Evolutionary conservation across 2,888 invertebrate genomes (phyloP).

Genomic region (Drosophila parthenogenetica): DNA sequence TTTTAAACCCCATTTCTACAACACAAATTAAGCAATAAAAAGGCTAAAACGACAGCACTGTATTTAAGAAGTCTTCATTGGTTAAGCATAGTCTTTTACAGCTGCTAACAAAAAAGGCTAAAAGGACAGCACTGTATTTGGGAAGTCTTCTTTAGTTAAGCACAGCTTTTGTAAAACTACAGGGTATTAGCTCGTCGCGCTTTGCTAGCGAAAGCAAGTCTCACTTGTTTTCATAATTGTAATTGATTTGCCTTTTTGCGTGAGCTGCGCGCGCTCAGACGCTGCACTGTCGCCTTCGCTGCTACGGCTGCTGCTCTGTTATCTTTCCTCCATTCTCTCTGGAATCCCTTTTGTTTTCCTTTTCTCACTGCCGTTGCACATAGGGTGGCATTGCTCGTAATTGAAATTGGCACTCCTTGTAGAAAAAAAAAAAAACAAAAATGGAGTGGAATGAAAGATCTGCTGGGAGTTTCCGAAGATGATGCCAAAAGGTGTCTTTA

Average conservation of each 20-base stretch:
- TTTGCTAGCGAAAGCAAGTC: slow-evolving; percentile 1
- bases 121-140: too few species aligned
- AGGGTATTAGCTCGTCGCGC: slow-evolving; percentile 11
- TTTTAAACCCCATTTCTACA: too few species aligned
- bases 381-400: slow-evolving; percentile 28
- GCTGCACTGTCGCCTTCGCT: slow-evolving; percentile 15
- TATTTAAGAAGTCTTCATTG: too few species aligned
- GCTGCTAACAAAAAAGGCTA: too few species aligned
- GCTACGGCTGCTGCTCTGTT: slow-evolving; percentile 2
- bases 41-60: too few species aligned
- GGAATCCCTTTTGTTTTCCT: slow-evolving; percentile 21
- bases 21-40: too few species aligned
- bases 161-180: background rate
- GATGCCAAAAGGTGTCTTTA: background rate
- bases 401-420: slow-evolving; percentile 50
- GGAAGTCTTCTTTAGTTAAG: too few species aligned
- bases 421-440: background rate
- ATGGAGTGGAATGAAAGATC: slow-evolving; percentile 8
- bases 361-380: slow-evolving; percentile 16
- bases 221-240: slow-evolving; percentile 67
- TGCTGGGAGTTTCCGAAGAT: slow-evolving; percentile 11
- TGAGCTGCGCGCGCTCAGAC: slow-evolving; percentile 32
- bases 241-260: slow-evolving; percentile 75
- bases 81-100: too few species aligned
- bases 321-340: slow-evolving; percentile 15